A percentile compares a stretch with the other conserved stretches of the same genome.
Evolutionary conservation across 1,140 invertebrate species (phyloP).

Genomic region (Chrysomallon squamiferum): DNA sequence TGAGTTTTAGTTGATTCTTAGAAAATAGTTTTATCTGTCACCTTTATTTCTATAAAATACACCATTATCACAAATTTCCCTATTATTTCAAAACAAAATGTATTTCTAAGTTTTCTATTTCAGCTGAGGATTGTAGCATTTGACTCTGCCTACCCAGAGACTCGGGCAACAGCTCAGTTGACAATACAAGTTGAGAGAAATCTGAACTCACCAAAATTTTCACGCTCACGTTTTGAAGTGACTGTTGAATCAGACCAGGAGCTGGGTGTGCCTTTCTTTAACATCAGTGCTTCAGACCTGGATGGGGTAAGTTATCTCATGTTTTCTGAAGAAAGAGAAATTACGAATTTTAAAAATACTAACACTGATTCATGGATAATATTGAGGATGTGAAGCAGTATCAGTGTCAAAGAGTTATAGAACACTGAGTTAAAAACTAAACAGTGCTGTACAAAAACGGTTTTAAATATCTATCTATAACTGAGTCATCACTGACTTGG

Average conservation of each 20-base stretch:
- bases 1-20: no score
- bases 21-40: no score
- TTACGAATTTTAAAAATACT: not conserved
- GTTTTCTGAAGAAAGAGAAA: no score
- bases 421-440: no score
- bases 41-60: no score
- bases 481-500: no score
- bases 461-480: no score
- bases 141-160: constrained; percentile 27
- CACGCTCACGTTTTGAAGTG: constrained; percentile 18
- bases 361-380: not conserved
- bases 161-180: constrained; percentile 22
- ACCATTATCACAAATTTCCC: no score
- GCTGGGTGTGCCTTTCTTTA: constrained; percentile 11
- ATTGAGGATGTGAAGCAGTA: no score
- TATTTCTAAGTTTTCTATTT: not conserved
- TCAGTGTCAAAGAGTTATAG: no score
- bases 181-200: constrained; percentile 38
- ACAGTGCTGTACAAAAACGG: no score
- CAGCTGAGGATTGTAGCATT: constrained; percentile 34
- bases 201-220: constrained; percentile 30
- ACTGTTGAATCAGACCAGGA: constrained; percentile 22
- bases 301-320: constrained; percentile 15
- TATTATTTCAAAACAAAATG: no score
- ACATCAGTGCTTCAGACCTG: constrained; percentile 21